Conservation (phyloP, 37 sponge, comb jelly and placozoan genomes). For the Dysidea cf. avara region DNA sequence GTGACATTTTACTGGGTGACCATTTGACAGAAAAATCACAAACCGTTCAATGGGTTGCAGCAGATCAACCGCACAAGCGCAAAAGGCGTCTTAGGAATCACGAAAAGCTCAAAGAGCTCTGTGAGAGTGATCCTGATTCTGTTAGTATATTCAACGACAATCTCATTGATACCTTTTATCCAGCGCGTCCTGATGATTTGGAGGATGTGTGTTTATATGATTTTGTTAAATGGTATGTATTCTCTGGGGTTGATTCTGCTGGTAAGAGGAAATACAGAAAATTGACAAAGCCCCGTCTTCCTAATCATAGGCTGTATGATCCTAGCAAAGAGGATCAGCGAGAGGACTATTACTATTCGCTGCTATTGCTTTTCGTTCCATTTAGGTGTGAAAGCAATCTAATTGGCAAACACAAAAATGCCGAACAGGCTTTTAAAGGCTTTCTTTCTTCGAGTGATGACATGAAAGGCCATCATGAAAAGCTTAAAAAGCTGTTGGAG, state of each 20-base stretch:
- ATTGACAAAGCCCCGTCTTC: conserved; percentile 5
- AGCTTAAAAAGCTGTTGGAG: conserved; percentile 37
- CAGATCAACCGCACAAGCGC: conserved; percentile 19
- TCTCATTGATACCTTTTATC: conserved; percentile 34
- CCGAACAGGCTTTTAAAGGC: conserved; percentile 22
- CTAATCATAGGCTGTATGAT: conserved; percentile 38
- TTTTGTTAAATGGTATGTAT: background rate
- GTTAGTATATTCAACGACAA: conserved; percentile 21
- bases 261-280: conserved; percentile 4
- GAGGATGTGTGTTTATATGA: conserved; percentile 9
- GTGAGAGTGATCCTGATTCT: background rate
- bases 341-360: conserved; percentile 43
- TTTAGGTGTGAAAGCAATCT: conserved; percentile 24
- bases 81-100: conserved; percentile 15
- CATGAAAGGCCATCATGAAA: conserved; percentile 17
- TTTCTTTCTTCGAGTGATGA: background rate
- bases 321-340: conserved; percentile 31
- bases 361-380: conserved; percentile 39
- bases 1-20: background rate
- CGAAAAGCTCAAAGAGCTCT: conserved; percentile 1
- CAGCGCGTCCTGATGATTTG: conserved; percentile 8
- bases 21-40: conserved; percentile 30
- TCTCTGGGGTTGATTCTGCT: background rate
- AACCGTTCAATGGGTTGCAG: conserved; percentile 31
- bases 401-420: conserved; percentile 6